Conservation (phyloP, 1,140 invertebrate species). For the Nomia melanderi region DNA sequence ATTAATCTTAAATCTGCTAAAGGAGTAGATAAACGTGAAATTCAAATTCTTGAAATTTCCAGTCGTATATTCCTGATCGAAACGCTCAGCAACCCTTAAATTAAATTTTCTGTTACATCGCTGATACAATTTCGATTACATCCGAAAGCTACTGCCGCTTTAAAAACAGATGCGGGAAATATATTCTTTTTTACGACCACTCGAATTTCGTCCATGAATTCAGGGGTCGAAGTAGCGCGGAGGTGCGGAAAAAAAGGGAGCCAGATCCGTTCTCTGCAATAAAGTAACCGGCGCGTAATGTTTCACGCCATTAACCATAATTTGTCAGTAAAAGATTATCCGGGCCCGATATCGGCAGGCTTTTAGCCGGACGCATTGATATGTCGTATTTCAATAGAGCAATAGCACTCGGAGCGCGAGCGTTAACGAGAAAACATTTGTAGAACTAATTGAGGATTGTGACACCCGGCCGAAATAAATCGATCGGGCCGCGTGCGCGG, state of each 20-base stretch:
- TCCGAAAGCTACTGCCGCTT: too few relatives aligned
- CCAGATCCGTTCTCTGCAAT: not conserved
- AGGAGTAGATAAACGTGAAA: too few relatives aligned
- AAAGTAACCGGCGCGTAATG: constrained; percentile 23
- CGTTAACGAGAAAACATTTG: constrained; percentile 53
- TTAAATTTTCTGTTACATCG: too few relatives aligned
- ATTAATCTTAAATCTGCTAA: too few relatives aligned
- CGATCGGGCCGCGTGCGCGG: constrained; percentile 8
- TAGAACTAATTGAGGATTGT: constrained; percentile 50
- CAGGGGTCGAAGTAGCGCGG: not conserved
- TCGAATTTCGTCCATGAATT: not conserved
- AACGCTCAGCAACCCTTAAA: too few relatives aligned
- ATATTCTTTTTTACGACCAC: not conserved
- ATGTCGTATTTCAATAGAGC: constrained; percentile 50
- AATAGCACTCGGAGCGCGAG: constrained; percentile 18
- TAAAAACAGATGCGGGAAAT: too few relatives aligned
- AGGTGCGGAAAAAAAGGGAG: not conserved
- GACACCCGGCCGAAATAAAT: constrained; percentile 41
- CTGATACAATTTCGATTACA: too few relatives aligned
- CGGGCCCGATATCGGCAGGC: constrained; percentile 36
- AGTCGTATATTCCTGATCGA: too few relatives aligned
- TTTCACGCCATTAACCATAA: constrained; percentile 49
- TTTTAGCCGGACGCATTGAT: constrained; percentile 48
- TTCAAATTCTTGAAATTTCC: too few relatives aligned
- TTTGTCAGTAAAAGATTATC: constrained; percentile 54